These are phyloP conservation scores for Eugnorisma glareosa DNA, from an alignment of 2,888 invertebrate species.

Conservation along the genomic window DNA sequence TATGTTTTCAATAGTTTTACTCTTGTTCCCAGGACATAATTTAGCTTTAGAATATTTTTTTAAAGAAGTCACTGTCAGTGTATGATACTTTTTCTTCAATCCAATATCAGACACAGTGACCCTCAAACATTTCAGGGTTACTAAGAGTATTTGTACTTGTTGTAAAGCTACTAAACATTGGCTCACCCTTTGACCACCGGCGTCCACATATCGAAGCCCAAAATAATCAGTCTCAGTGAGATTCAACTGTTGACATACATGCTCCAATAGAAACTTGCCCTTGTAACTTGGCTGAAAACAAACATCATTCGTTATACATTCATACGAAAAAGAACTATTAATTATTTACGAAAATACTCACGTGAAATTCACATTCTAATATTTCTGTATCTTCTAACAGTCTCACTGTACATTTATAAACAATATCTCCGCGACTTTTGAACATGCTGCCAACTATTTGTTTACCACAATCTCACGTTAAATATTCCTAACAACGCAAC, in stretches of 20 bases:
- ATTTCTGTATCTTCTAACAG: constrained; percentile 97
- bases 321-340: neutral
- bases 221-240: constrained; percentile 98
- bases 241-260: constrained; percentile 97
- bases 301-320: constrained; percentile 23
- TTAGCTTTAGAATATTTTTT: neutral
- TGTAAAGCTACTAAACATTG: constrained; percentile 1
- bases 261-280: constrained; percentile 96
- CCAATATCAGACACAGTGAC: neutral
- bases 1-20: neutral
- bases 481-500: constrained; percentile 61
- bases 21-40: neutral
- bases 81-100: neutral
- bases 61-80: neutral
- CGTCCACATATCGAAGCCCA: constrained; percentile 97
- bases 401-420: constrained; percentile 96
- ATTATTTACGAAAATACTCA: constrained; percentile 73
- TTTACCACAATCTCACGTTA: constrained; percentile 49
- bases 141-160: neutral
- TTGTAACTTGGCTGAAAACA: constrained; percentile 95
- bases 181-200: constrained; percentile 96
- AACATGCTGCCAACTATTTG: constrained; percentile 86
- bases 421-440: constrained; percentile 94
- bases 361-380: constrained; percentile 97
- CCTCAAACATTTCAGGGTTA: constrained; percentile 6